Evolutionary conservation across 2,113 vertebrate genomes (phyloP), one percentile per base, ranked within the genome.

Genomic region (Solea senegalensis): DNA sequence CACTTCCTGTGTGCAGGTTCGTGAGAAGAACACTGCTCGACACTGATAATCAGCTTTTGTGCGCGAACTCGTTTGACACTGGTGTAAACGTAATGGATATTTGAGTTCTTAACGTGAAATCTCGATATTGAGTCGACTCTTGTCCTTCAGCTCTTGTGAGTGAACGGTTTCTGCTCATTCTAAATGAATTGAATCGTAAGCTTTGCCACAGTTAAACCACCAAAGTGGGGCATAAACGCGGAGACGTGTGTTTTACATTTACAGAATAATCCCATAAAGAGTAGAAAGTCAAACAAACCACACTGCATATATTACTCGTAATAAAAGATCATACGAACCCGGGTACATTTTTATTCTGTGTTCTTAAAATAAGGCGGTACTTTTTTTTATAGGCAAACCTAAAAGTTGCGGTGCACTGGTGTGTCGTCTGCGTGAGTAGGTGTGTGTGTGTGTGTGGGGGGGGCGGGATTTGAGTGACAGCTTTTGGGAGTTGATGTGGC

Each of bases 391-490:
- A 1, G 34, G 52, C n/a, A 27, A 43, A 45, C 8, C 50, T 52
- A 26, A 60, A 76, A 41, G 8, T 43, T 15, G 26, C 63, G 7
- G 50, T 68, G 50, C 39, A 3, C 10, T 8, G 13, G 11, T 58
- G 51, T 39, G 64, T 65, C 48, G 64, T 65, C 48, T 43, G 70
- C 53, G 52, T n/a, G 45, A 53, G 79, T 48, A 16, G 60, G 52
- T 69, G 81, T 65, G 59, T 34, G 21, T 21, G 21, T 21, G 21
- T 21, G 21, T 21, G 21, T 21, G 65, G 77, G 69, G 59, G 55
- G 66, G 65, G 77, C 66, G 59, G 55, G 66, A 52, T 78, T 63
- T 85, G 69, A 85, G 57, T 80, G 86, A 87, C 74, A 78, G 48
- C 79, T 73, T 9, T 14, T 50, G 58, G 83, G 58, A 81, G 70